phyloP scores from a whole-genome alignment of 2,888 invertebrate species.

The Eupithecia insigniata region DNA sequence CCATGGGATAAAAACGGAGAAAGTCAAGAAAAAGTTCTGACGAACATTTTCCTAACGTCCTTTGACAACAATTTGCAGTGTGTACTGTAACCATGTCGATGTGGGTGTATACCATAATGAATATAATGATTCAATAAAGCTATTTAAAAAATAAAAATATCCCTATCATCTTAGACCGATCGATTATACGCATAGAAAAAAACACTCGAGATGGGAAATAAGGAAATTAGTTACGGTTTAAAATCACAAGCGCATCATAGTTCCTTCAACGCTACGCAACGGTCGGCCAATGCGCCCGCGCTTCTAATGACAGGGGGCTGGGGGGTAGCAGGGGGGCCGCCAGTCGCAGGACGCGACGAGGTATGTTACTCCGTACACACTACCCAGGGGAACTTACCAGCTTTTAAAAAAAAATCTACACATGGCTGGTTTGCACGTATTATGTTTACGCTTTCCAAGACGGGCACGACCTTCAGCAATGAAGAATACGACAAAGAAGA shows the following conservation, averaged over 20 bases:
- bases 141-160: neutral
- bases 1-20: neutral
- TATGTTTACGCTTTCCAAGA: too few relatives aligned
- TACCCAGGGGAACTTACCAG: neutral
- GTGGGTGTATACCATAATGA: too few relatives aligned
- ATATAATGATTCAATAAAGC: neutral
- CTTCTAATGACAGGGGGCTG: conserved; percentile 77
- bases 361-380: conserved; percentile 57
- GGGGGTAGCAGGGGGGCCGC: conserved; percentile 51
- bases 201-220: conserved; percentile 7
- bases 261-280: conserved; percentile 62
- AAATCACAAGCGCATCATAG: conserved; percentile 64
- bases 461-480: too few relatives aligned
- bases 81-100: too few relatives aligned
- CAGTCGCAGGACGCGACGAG: conserved; percentile 63
- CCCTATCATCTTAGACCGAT: neutral
- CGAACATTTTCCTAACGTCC: neutral
- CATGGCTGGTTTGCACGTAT: too few relatives aligned
- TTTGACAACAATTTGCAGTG: neutral
- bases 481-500: too few relatives aligned
- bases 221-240: conserved; percentile 23
- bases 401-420: too few relatives aligned
- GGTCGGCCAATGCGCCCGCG: conserved; percentile 80
- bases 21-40: neutral
- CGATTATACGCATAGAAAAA: conserved; percentile 9